phyloP scores from a whole-genome alignment of 2,888 invertebrate species.

The Laspeyria flexula region DNA sequence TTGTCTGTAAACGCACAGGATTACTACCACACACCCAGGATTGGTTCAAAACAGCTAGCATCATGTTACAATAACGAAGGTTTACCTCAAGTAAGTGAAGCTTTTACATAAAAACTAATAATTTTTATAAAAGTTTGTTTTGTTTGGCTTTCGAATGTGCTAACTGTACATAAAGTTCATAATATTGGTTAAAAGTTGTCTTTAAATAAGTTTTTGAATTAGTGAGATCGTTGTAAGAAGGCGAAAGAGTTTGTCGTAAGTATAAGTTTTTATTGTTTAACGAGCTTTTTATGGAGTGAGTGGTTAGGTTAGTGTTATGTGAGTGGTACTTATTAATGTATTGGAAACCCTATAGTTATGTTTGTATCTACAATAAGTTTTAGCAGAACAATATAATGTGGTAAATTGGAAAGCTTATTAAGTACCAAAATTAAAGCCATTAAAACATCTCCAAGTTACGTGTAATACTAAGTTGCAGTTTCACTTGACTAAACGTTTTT shows the following conservation, averaged over 20 bases:
- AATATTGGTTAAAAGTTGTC: slow-evolving; percentile 5
- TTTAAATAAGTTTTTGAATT: not conserved
- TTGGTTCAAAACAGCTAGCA: slow-evolving; percentile 71
- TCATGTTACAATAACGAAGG: slow-evolving; percentile 76
- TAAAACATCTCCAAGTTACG: too few species aligned
- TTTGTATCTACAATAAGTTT: too few species aligned
- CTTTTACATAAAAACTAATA: slow-evolving; percentile 51
- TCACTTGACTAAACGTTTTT: not conserved
- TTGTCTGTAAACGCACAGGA: slow-evolving; percentile 65
- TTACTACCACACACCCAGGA: slow-evolving; percentile 67
- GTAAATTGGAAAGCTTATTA: too few species aligned
- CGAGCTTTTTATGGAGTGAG: too few species aligned
- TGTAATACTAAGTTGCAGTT: not conserved
- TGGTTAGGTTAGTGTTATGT: too few species aligned
- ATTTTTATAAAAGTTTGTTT: slow-evolving; percentile 59
- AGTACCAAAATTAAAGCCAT: too few species aligned
- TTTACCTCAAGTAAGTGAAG: slow-evolving; percentile 74
- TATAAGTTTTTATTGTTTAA: too few species aligned
- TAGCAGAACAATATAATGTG: too few species aligned
- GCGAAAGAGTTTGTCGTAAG: too few species aligned
- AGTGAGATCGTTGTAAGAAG: too few species aligned
- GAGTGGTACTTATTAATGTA: too few species aligned
- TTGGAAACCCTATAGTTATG: too few species aligned
- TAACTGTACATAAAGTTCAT: slow-evolving; percentile 29
- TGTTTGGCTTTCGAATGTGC: slow-evolving; percentile 41